Conservation (phyloP, 30 jellyfish, hydroid and myxozoan species). For the Chrysaora quinquecirrha region DNA sequence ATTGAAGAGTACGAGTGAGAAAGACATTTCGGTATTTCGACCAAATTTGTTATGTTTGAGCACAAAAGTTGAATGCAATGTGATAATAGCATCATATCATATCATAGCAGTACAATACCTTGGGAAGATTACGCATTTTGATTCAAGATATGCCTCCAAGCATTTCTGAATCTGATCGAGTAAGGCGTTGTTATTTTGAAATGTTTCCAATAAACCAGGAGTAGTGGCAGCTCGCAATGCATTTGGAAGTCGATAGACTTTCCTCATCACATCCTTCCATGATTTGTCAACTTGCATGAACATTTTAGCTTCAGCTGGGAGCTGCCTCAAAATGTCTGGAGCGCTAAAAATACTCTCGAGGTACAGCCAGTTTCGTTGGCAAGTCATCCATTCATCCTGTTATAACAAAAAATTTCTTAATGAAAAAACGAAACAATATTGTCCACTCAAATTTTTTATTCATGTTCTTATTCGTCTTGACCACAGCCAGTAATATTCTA, state of each 20-base stretch:
- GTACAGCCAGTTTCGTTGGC: conserved; percentile 98
- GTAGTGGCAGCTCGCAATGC: conserved; percentile 99
- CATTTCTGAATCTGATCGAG: conserved; percentile 98
- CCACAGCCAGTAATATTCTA: too few species aligned
- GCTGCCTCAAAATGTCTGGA: conserved; percentile 97
- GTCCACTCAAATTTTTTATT: too few species aligned
- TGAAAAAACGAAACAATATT: too few species aligned
- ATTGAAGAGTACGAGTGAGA: too few species aligned
- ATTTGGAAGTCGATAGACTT: conserved; percentile 93
- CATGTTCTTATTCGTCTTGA: too few species aligned
- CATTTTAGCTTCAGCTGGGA: conserved; percentile 99
- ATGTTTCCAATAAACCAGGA: conserved; percentile 95
- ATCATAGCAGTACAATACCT: conserved; percentile 59
- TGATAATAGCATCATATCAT: too few species aligned
- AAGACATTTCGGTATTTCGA: too few species aligned
- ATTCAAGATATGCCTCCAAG: conserved; percentile 96
- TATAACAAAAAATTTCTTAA: neutral
- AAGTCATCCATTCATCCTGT: conserved; percentile 98
- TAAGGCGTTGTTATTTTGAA: conserved; percentile 85
- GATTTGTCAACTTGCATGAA: conserved; percentile 98
- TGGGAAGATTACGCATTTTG: conserved; percentile 97
- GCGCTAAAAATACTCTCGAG: conserved; percentile 99
- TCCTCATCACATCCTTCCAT: conserved; percentile 98
- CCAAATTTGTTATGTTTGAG: too few species aligned
- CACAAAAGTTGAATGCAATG: too few species aligned